Base-by-base conservation (phyloP, 2,797 vertebrate species). In the Neostethus bicornis region DNA sequence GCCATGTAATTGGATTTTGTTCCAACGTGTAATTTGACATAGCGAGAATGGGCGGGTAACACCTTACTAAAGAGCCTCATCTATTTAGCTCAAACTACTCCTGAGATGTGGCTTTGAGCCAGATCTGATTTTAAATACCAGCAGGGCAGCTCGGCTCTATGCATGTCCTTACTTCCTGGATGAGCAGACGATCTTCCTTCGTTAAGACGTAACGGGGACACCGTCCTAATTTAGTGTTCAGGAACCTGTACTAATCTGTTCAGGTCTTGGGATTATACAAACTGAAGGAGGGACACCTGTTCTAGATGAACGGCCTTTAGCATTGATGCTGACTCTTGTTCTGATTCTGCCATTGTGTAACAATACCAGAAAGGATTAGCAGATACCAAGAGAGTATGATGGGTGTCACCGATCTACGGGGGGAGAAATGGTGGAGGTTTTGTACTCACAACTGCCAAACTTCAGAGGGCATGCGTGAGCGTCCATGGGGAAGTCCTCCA, bases 401-500 rank as follows among this genome's bases (percentile, higher is more conserved):
- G 23, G 29, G 46, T 39, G 26, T 39, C 7, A 31, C 66, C 34
- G 49, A 29, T 25, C 19, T 48, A 42, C 14, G 4, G 23, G 20
- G 45, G 28, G 59, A 28, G n/a, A n/a, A n/a, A n/a, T n/a, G n/a
- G n/a, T n/a, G n/a, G n/a, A n/a, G n/a, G n/a, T n/a, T n/a, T 74
- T 70, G 34, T 53, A 96, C 96, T 98, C 89, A 98, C 96, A 98
- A 88, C 96, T 98, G n/a, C n/a, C n/a, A n/a, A n/a, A n/a, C n/a
- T n/a, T n/a, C n/a, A n/a, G n/a, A n/a, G 96, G 96, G 61, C 96
- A 98, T 81, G 95, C 95, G 59, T 98, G 96, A 17, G 93, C 94
- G 71, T 98, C 96, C 96, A 98, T 98, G 51, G 96, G 96, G 76
- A 98, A 98, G 65, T 98, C 95, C 83, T 98, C 95, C 87, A 98